Base-by-base conservation (phyloP, 2,888 invertebrate genomes). In the Amiota mariae region DNA sequence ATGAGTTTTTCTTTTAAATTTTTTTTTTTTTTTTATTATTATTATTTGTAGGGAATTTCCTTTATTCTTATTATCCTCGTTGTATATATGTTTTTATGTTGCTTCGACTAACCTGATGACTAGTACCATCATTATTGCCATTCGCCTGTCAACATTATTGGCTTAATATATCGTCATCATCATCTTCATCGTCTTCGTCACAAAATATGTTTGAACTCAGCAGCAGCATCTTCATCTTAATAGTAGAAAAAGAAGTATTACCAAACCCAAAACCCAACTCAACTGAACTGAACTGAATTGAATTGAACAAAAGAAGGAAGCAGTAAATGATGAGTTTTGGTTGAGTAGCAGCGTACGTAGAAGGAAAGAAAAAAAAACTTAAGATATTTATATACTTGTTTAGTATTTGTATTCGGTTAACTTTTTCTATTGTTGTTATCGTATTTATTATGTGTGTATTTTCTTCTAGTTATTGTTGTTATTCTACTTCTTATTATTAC, bases 361-460 rank as follows among this genome's bases (percentile, higher is more conserved):
- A 59, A 59, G 8, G n/a, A n/a, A n/a, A n/a, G n/a, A n/a, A n/a
- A n/a, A n/a, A n/a, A 68, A 59, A 70, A 72, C 56, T 49, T 49
- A 63, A 59, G 48, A 76, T 72, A 73, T 76, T 75, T 77, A 77
- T 77, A 76, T 79, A 74, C 77, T 76, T 67, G 75, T 74, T 76
- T 59, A 72, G 73, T 72, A 79, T 77, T 81, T 76, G 78, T 78
- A 78, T 36, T 36, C 75, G 81, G 75, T 74, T 73, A 76, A 72
- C 75, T 74, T 81, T 77, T 76, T 6, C 36, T 36, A 6, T 73
- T 49, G 57, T 47, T 72, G 77, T 78, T 82, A 81, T 82, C 80
- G 79, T 73, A 79, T 82, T 81, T 81, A 80, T 82, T 81, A 82
- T 77, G 78, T 77, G 51, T n/a, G n/a, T 20, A 15, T 20, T 59